Conservation (phyloP, 2,797 vertebrate species). For the Darevskia nairensis region DNA sequence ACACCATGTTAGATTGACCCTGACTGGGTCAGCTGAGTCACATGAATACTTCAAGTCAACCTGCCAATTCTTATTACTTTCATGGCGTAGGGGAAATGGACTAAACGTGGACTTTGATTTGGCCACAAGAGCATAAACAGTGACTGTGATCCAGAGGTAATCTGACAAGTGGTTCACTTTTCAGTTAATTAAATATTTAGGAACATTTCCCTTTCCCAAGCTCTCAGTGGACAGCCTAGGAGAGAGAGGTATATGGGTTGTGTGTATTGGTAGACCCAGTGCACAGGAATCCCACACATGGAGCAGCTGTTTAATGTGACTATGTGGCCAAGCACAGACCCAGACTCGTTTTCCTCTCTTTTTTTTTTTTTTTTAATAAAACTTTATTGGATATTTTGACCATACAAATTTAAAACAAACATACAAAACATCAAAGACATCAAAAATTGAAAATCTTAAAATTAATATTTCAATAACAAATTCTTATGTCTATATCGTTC, state of each 20-base stretch:
- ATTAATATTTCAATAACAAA: too few species aligned
- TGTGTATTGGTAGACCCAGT: background rate
- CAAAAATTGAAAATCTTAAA: too few species aligned
- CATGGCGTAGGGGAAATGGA: constrained; percentile 70
- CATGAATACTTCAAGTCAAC: constrained; percentile 77
- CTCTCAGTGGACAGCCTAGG: constrained; percentile 77
- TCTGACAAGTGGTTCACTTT: constrained; percentile 82
- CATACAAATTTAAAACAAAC: too few species aligned
- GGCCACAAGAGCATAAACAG: constrained; percentile 77
- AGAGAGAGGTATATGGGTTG: background rate
- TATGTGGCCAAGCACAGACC: background rate
- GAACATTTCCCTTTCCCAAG: constrained; percentile 82
- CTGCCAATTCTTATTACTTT: constrained; percentile 65
- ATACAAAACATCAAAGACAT: too few species aligned
- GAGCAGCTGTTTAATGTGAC: background rate
- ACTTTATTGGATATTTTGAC: too few species aligned
- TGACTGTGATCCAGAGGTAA: constrained; percentile 81
- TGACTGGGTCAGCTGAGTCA: constrained; percentile 72
- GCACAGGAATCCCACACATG: background rate
- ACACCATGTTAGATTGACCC: constrained; percentile 70
- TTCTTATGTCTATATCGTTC: too few species aligned
- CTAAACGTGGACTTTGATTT: constrained; percentile 79
- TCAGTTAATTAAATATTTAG: constrained; percentile 87
- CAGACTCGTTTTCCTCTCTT: background rate
- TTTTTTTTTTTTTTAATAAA: too few species aligned